Base-by-base conservation (phyloP, 64 coral and sea anemone genomes). In the Montipora sp. region DNA sequence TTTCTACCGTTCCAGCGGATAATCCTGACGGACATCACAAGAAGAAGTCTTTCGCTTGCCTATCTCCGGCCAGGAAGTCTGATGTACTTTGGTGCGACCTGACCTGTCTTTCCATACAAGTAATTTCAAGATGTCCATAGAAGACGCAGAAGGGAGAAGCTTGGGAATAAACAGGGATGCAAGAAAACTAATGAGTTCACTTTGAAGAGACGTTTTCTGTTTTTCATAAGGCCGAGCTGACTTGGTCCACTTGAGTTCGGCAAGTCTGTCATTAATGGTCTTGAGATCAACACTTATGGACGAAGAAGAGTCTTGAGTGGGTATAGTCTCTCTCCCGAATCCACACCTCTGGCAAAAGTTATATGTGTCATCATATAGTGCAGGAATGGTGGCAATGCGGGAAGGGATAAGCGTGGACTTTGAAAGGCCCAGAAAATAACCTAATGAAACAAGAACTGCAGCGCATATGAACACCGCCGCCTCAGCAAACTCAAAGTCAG, bases 71-170 rank as follows among this genome's bases (percentile, higher is more conserved):
- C 92, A 89, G 19, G 8, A 3, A 2, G 24, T 60, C 44, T 20
- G 14, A 19, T 87, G 48, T 18, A 87, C 47, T 10, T 71, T 87
- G 2, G 84, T 73, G 22, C 48, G 13, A 2, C 84, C 84, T 9
- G 6, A 5, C 19, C 74, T 61, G 60, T 92, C 90, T 23, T 83
- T 83, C 90, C 79, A 92, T 19, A 76, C 63, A 5, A 92, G 68
- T 48, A 92, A 92, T 57, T 69, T 24, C 4, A 61, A 20, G 60
- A 92, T 82, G 8, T 83, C 90, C 10, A 4, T 7, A 15, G 84
- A 21, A 2, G 84, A 48, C 5, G 15, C 24, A 3, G 24, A 3
- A 18, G 5, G 8, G 0, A 88, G 11, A 13, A 75, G 11, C 47
- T 95, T 95, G 8, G 83, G 89, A 19, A 75, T 24, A 0, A 51